phyloP scores from a whole-genome alignment of 2,113 vertebrate species.

The Rhea pennata region DNA sequence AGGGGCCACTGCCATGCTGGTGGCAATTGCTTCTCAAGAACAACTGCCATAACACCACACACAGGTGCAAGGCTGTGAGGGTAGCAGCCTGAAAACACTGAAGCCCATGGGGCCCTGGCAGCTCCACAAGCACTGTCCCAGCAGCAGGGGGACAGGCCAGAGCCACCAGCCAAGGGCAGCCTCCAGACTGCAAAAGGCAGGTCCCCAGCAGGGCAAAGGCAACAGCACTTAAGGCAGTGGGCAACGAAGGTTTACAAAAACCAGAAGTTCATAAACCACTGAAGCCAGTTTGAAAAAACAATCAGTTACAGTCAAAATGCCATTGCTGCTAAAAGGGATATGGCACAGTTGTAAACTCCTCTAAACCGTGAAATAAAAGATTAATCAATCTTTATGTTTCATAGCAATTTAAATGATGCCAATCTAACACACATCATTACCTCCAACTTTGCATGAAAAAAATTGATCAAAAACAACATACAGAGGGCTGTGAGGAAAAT shows the following conservation, averaged over 20 bases:
- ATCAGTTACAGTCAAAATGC: not conserved
- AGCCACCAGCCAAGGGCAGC: not conserved
- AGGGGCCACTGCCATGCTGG: not conserved
- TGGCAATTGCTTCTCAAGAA: not conserved
- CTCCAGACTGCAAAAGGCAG: not conserved
- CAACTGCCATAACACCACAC: accelerated
- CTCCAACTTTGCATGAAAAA: not conserved
- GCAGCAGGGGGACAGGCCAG: accelerated
- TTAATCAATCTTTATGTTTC: not conserved
- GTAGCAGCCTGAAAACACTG: not conserved
- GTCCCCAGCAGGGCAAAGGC: not conserved
- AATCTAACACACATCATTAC: not conserved
- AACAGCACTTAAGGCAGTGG: not conserved
- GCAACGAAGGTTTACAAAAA: not conserved
- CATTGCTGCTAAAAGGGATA: not conserved
- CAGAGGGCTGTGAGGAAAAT: not conserved
- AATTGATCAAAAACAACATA: not conserved
- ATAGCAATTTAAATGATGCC: not conserved
- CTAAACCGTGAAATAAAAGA: not conserved
- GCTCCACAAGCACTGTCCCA: accelerated
- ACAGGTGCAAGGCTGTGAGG: not conserved
- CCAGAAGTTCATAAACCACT: accelerated
- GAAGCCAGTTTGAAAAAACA: not conserved
- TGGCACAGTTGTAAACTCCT: not conserved
- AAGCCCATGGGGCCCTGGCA: not conserved